These are phyloP conservation scores for Poicephalus meyeri DNA, from an alignment of 2,113 vertebrate species.

Conservation along the genomic window DNA sequence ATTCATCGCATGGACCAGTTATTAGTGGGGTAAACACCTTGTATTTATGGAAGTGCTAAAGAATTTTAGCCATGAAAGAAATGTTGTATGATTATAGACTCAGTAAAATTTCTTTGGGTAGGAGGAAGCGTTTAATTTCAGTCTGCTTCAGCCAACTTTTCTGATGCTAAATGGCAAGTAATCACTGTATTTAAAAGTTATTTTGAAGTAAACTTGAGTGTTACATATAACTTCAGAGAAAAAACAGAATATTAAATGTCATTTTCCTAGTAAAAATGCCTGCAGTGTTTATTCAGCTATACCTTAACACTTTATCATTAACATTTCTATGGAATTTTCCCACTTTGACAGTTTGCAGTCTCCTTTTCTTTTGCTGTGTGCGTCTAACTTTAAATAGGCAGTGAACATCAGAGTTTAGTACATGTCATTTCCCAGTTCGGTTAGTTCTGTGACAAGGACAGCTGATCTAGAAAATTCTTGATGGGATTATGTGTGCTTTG, in stretches of 20 bases:
- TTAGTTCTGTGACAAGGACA: background rate
- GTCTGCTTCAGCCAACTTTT: background rate
- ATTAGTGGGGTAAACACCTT: background rate
- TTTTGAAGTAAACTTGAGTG: background rate
- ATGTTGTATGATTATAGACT: conserved; percentile 17
- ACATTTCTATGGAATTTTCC: background rate
- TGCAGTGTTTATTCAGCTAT: background rate
- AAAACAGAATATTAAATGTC: background rate
- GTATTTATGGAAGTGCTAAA: conserved; percentile 14
- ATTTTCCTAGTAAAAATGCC: background rate
- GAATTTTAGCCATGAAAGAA: conserved; percentile 21
- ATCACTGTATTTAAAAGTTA: background rate
- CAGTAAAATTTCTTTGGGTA: background rate
- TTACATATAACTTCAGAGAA: background rate
- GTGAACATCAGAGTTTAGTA: background rate
- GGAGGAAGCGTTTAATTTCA: conserved; percentile 33
- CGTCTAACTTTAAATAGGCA: background rate
- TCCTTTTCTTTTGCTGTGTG: background rate
- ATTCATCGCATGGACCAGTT: background rate
- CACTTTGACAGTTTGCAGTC: background rate
- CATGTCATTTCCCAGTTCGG: background rate
- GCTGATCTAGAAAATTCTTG: background rate
- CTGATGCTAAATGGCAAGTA: background rate
- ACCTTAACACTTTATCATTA: background rate
- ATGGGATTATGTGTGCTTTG: background rate